These are phyloP conservation scores for Urocolius indicus DNA, from an alignment of 2,113 vertebrate species.

Conservation along the genomic window DNA sequence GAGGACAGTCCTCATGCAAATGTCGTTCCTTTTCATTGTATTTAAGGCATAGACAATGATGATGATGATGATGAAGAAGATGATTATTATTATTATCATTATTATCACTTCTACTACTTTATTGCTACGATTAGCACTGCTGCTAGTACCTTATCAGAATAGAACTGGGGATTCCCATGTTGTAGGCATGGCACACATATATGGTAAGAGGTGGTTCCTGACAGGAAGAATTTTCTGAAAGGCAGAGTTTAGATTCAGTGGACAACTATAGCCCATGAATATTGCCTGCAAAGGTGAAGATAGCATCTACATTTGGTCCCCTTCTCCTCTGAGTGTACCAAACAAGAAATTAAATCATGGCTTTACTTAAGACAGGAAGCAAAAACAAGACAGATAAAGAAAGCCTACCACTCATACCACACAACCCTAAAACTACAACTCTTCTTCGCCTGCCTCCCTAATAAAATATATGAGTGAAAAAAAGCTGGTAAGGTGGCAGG, in stretches of 20 bases:
- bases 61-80: background rate
- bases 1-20: background rate
- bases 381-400: background rate
- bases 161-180: background rate
- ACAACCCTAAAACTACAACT: background rate
- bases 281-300: background rate
- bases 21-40: background rate
- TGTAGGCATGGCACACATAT: background rate
- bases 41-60: background rate
- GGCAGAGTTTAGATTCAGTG: background rate
- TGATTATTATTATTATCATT: background rate
- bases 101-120: background rate
- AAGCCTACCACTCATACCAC: background rate
- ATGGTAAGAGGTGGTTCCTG: background rate
- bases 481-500: background rate
- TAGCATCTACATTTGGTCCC: background rate
- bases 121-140: background rate
- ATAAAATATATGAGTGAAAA: background rate
- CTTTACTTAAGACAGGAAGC: background rate
- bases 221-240: background rate
- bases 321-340: background rate
- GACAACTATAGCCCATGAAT: background rate
- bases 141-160: background rate
- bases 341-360: background rate
- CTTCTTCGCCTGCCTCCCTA: background rate